Percentiles rank a stretch among this genome's conserved stretches.
Conservation (phyloP, 2,888 invertebrate genomes). For the Tholera decimalis region DNA sequence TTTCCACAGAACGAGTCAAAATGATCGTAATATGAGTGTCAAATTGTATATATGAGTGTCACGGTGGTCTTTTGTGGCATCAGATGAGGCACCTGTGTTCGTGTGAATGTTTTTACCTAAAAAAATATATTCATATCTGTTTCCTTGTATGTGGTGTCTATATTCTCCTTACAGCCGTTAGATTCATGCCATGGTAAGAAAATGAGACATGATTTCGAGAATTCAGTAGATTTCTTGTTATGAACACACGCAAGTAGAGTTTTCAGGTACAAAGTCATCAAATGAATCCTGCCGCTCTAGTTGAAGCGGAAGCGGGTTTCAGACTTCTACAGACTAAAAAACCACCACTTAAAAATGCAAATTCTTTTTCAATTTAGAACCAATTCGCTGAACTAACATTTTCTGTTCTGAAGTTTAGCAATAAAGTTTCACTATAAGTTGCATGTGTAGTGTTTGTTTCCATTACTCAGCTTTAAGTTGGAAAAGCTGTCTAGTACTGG, state of each 20-base stretch:
- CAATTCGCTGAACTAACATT: constrained; percentile 2
- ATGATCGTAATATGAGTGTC: neutral
- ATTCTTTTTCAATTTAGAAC: neutral
- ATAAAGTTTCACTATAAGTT: constrained; percentile 31
- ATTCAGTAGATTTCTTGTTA: too few species aligned
- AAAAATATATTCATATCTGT: too few species aligned
- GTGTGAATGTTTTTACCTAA: neutral
- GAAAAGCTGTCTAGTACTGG: neutral
- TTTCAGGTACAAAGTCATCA: too few species aligned
- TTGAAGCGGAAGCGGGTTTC: too few species aligned
- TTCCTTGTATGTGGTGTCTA: too few species aligned
- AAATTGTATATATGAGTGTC: neutral
- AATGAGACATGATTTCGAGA: too few species aligned
- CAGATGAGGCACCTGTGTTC: neutral
- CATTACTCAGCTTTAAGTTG: constrained; percentile 20
- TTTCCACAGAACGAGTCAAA: neutral
- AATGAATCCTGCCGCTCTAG: too few species aligned
- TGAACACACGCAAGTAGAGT: too few species aligned
- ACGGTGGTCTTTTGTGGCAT: neutral
- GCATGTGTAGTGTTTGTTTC: constrained; percentile 38
- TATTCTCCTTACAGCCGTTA: too few species aligned
- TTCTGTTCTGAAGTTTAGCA: constrained; percentile 24
- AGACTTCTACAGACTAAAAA: too few species aligned
- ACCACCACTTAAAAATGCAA: neutral
- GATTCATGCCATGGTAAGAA: too few species aligned